Base-by-base conservation (phyloP, 2,797 vertebrate species). In the Neoniphon sammara region DNA sequence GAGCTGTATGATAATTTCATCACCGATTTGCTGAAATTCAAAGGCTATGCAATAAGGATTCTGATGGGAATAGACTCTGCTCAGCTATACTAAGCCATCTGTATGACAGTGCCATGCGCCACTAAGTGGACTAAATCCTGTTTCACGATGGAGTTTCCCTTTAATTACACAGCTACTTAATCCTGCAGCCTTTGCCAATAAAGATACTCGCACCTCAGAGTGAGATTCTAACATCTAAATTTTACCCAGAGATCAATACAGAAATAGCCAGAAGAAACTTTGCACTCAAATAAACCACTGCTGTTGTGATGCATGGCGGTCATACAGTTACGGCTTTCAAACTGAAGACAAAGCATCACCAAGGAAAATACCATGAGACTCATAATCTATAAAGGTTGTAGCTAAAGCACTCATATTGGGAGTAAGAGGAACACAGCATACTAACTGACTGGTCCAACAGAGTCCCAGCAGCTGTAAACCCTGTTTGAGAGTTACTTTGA, bases 101-200 rank as follows among this genome's bases (percentile, higher is more conserved):
- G 54, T 56, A 49, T 3, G 56, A 66, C 34, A 66, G 65, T 70
- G 31, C 62, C 55, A 20, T 8, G 47, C 54, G 36, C 14, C 54
- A 77, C 64, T 72, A 63, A 76, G 73, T 49, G 50, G 53, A 71
- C 56, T 68, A 31, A 84, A 84, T 80, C 80, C 54, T 42, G 63
- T 82, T 85, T 85, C 63, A 83, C 10, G 20, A 23, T 73, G 67
- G 58, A 81, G 79, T 85, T 83, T 84, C 44, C 44, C 62, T 82
- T 85, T 86, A 86, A 88, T 84, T 87, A 73, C 66, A 36, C 21
- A 58, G 70, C 50, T 64, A 73, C 69, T 75, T 82, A 82, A 87
- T 84, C 85, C 71, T 75, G 64, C 57, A 76, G 79, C 65, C 31
- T 58, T 66, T 85, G 80, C 78, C 78, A 83, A 83, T 74, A 85